Evolutionary conservation across 2,888 invertebrate species (phyloP), one percentile per base, ranked within the genome.

Genomic region (Cephus pygmeus): DNA sequence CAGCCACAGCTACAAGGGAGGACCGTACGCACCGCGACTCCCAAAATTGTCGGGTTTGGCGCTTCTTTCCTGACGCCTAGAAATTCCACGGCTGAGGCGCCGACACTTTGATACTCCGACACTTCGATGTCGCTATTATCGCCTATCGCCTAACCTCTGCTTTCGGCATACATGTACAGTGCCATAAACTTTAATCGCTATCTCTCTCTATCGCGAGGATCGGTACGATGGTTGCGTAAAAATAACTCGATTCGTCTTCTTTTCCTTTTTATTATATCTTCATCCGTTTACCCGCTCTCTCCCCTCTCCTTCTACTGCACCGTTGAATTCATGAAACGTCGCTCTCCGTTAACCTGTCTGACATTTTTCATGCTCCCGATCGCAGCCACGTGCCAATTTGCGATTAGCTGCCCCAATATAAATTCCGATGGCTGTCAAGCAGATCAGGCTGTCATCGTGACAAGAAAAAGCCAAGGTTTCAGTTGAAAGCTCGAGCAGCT

Each of bases 331-430:
- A 69, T 69, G 3, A 4, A 69, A 69, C n/a, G 12, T 33, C 69
- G 69, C 30, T 9, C 69, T 4, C 69, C 15, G 30, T 69, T 69
- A 33, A 69, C 69, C 30, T 12, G 12, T 15, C 69, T n/a, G 3
- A 33, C 15, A 30, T 11, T 30, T 69, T 33, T 12, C 69, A 11
- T 3, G 69, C 15, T 40, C 15, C 15, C 40, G 40, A 40, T 15
- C 40, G 40, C 40, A 15, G 15, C 76, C 79, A 81, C 77, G 81
- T 85, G 85, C 86, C 86, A 85, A 87, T 86, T 85, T 82, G 80
- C 84, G 82, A 87, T 85, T 86, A 86, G 82, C 85, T 85, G 85
- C 84, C 82, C 79, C 79, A 75, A 81, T 80, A 83, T 86, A 85
- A 87, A 85, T 86, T 83, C 77, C 78, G 15, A 40, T 4, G 40